Percentiles rank a stretch among this genome's conserved stretches.
Evolutionary conservation across 2,888 invertebrate species (phyloP).

Genomic region (Fragum sueziense): DNA sequence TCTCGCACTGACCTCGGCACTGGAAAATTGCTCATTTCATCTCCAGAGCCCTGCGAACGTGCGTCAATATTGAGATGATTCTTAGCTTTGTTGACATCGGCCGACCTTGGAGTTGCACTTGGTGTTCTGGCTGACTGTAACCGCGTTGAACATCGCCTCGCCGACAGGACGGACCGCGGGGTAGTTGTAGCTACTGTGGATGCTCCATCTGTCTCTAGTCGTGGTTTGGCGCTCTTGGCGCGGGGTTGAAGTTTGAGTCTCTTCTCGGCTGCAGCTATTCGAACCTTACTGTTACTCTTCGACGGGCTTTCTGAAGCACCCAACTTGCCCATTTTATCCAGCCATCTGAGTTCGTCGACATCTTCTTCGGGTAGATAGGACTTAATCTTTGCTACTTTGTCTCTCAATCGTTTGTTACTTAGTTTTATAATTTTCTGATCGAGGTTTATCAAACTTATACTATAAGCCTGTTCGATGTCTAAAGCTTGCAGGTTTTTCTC

Average conservation of each 20-base stretch:
- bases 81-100: not conserved
- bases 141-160: not conserved
- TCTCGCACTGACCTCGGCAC: slow-evolving; percentile 10
- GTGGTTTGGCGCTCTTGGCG: slow-evolving; percentile 41
- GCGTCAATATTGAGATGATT: not conserved
- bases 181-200: not conserved
- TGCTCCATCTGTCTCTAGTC: slow-evolving; percentile 13
- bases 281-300: slow-evolving; percentile 67
- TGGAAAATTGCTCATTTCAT: slow-evolving; percentile 3
- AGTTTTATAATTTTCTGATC: slow-evolving; percentile 74
- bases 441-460: slow-evolving; percentile 75
- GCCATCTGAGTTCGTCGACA: slow-evolving; percentile 67
- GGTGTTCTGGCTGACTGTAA: not conserved
- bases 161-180: not conserved
- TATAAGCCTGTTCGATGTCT: slow-evolving; percentile 71
- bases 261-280: slow-evolving; percentile 74
- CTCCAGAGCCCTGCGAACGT: not conserved
- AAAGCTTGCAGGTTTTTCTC: slow-evolving; percentile 75
- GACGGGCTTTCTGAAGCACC: slow-evolving; percentile 55
- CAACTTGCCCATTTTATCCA: slow-evolving; percentile 72
- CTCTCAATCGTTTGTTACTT: slow-evolving; percentile 72
- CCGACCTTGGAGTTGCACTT: not conserved
- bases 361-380: slow-evolving; percentile 73
- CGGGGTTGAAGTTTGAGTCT: slow-evolving; percentile 66
- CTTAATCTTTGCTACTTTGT: slow-evolving; percentile 73